Conservation (phyloP, 2,888 invertebrate genomes). For the Alcis repandata region DNA sequence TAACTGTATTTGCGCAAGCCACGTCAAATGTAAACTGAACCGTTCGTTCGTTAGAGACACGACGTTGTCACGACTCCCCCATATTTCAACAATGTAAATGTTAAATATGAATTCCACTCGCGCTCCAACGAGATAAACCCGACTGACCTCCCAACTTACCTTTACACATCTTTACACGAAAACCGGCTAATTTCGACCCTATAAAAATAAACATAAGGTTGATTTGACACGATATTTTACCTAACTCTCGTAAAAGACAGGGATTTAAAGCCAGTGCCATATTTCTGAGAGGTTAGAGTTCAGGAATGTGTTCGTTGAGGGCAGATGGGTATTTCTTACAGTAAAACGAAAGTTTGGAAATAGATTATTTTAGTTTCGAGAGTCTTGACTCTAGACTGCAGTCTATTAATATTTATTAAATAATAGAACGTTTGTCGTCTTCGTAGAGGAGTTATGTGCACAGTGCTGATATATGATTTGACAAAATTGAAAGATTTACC, state of each 20-base stretch:
- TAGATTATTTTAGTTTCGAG: conserved; percentile 45
- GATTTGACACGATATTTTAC: background rate
- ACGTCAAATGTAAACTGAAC: conserved; percentile 11
- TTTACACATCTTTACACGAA: conserved; percentile 8
- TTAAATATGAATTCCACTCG: conserved; percentile 37
- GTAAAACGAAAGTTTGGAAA: conserved; percentile 45
- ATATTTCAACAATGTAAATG: conserved; percentile 31
- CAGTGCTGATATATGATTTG: too few species aligned
- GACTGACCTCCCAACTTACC: conserved; percentile 31
- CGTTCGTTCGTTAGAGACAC: background rate
- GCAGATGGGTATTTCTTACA: conserved; percentile 36
- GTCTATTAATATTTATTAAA: background rate
- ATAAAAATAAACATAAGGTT: conserved; percentile 5
- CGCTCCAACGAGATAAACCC: conserved; percentile 34
- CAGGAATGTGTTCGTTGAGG: conserved; percentile 9
- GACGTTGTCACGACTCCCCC: conserved; percentile 24
- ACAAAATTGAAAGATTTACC: too few species aligned
- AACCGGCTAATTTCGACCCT: conserved; percentile 14
- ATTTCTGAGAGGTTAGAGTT: conserved; percentile 22
- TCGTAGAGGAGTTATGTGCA: too few species aligned
- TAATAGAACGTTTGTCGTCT: too few species aligned
- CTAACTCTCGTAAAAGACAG: background rate
- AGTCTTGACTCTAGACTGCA: conserved; percentile 16
- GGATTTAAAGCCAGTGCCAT: conserved; percentile 17
- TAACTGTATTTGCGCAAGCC: background rate